A percentile compares a stretch with the other conserved stretches of the same genome.
Conservation (phyloP, 2,888 invertebrate genomes). For the Chymomyza amoena region DNA sequence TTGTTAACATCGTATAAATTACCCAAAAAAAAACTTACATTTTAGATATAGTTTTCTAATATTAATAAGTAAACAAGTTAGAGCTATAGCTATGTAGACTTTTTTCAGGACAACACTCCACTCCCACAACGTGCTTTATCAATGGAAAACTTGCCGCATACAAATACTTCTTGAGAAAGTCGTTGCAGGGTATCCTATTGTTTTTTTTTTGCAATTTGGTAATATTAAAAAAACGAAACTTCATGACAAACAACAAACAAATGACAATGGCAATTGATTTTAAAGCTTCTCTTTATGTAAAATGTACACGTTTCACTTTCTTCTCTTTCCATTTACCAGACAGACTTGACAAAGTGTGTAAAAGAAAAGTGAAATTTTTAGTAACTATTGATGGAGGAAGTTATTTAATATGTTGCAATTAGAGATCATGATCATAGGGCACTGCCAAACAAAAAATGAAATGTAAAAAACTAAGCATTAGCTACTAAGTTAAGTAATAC, state of each 20-base stretch:
- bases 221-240: slow-evolving; percentile 47
- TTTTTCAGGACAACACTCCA: no score
- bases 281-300: slow-evolving; percentile 13
- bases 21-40: no score
- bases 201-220: slow-evolving; percentile 40
- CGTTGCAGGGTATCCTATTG: no score
- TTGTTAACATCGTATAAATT: no score
- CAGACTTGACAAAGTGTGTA: neutral
- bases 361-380: slow-evolving; percentile 40
- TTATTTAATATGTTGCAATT: neutral
- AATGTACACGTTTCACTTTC: slow-evolving; percentile 21
- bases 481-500: slow-evolving; percentile 7
- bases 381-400: neutral
- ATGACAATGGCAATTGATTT: slow-evolving; percentile 29
- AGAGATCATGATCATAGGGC: neutral
- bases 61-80: no score
- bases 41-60: no score
- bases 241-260: slow-evolving; percentile 20
- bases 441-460: neutral
- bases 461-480: neutral
- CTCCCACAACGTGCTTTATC: no score
- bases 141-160: no score
- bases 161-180: no score
- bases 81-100: no score
- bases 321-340: slow-evolving; percentile 6